Percentiles rank a stretch among this genome's conserved stretches.
Evolutionary conservation across 2,888 invertebrate genomes (phyloP).

Genomic region (Amphiduros pacificus): DNA sequence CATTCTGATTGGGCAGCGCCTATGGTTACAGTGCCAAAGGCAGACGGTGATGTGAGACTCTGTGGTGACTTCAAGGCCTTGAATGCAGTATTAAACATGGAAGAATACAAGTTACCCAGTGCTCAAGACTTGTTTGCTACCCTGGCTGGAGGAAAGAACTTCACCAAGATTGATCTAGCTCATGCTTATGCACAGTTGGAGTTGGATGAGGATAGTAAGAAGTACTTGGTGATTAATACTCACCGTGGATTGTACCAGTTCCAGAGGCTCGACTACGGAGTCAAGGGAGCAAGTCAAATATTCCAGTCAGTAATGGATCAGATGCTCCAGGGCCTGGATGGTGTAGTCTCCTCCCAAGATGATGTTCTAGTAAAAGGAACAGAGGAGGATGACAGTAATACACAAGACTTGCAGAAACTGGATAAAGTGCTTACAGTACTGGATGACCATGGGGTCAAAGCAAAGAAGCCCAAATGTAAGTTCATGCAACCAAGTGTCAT

Average conservation of each 20-base stretch:
- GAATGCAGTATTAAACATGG: constrained; percentile 19
- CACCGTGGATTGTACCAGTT: background rate
- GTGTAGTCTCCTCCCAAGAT: background rate
- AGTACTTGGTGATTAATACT: background rate
- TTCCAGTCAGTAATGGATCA: constrained; percentile 1
- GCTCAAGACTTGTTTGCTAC: background rate
- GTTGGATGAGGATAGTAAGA: background rate
- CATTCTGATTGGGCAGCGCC: constrained; percentile 33
- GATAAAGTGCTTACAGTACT: background rate
- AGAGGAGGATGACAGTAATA: background rate
- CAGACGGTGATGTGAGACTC: constrained; percentile 21
- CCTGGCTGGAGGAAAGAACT: background rate
- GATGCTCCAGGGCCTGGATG: background rate
- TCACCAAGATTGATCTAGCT: background rate
- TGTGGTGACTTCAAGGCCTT: constrained; percentile 20
- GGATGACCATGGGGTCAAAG: background rate
- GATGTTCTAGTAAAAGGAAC: background rate
- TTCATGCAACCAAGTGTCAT: background rate
- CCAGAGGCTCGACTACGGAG: background rate
- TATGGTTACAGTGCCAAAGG: constrained; percentile 18
- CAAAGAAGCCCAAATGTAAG: background rate
- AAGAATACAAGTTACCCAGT: background rate
- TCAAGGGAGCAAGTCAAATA: background rate
- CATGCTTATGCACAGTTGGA: background rate
- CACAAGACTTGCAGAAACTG: too few species aligned